A percentile compares a stretch with the other conserved stretches of the same genome.
Evolutionary conservation across 2,797 vertebrate species (phyloP).

Genomic region (Sparus aurata): DNA sequence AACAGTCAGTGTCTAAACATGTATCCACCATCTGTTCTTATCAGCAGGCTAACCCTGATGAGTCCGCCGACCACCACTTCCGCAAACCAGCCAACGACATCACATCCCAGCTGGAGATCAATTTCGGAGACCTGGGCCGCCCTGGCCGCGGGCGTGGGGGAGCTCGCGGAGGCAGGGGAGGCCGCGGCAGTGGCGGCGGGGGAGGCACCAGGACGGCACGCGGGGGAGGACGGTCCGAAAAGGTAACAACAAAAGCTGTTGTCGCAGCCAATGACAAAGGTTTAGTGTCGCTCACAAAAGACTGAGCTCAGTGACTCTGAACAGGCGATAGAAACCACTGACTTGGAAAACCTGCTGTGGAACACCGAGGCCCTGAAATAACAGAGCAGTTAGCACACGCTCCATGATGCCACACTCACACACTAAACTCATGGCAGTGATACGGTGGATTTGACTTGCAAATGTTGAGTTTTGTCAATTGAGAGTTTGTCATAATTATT

Average conservation of each 20-base stretch:
- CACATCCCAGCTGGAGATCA: constrained; percentile 99
- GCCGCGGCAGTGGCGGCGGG: constrained; percentile 85
- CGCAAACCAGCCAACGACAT: constrained; percentile 99
- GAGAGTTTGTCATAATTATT: background rate
- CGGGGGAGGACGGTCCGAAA: constrained; percentile 92
- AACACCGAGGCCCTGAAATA: constrained; percentile 46
- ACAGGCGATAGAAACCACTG: constrained; percentile 53
- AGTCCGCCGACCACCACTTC: constrained; percentile 95
- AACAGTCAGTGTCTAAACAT: background rate
- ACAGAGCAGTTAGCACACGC: constrained; percentile 35
- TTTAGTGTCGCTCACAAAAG: constrained; percentile 56
- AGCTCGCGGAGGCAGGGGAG: constrained; percentile 85
- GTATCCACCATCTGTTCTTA: background rate
- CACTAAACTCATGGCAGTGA: constrained; percentile 14
- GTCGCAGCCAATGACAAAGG: constrained; percentile 34
- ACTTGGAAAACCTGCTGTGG: constrained; percentile 59
- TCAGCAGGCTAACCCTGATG: constrained; percentile 87
- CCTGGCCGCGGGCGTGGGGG: constrained; percentile 96
- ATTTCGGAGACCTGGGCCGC: constrained; percentile 97
- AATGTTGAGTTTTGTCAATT: background rate
- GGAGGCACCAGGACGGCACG: constrained; percentile 87
- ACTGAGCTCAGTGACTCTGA: constrained; percentile 26
- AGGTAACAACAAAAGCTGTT: constrained; percentile 84
- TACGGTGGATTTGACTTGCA: background rate
- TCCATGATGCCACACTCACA: background rate